Conservation (phyloP, 2,888 invertebrate species). For the Pristionchus entomophagus region DNA sequence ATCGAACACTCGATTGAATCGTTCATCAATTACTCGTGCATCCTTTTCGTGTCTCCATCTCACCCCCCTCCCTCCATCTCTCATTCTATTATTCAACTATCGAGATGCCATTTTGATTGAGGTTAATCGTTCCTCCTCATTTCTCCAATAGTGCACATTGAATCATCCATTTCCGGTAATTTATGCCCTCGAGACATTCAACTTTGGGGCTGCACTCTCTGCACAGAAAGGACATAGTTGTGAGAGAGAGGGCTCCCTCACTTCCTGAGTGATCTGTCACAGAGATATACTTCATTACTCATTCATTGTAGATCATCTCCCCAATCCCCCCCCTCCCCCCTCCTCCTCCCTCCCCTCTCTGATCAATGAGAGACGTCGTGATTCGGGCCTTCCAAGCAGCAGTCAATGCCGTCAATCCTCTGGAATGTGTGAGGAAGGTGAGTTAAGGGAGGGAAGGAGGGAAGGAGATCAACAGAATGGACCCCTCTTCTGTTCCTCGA, state of each 20-base stretch:
- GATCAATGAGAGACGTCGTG: not conserved
- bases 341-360: not conserved
- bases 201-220: not conserved
- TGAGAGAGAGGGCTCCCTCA: not conserved
- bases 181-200: not conserved
- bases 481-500: too few species aligned
- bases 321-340: not conserved
- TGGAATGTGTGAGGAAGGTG: conserved; percentile 7
- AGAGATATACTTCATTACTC: too few species aligned
- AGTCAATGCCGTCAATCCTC: conserved; percentile 18
- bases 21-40: conserved; percentile 16
- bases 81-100: not conserved
- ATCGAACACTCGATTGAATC: conserved; percentile 2
- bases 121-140: conserved; percentile 20
- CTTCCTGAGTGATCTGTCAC: too few species aligned
- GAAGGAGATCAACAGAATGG: not conserved
- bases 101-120: not conserved
- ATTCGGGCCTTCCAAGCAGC: not conserved
- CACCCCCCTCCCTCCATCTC: not conserved
- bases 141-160: not conserved
- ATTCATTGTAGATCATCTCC: not conserved
- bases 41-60: conserved; percentile 1
- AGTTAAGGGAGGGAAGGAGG: not conserved
- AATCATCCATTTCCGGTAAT: not conserved
- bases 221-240: not conserved